A percentile compares a stretch with the other conserved stretches of the same genome.
These are phyloP conservation scores for Sycophaga agraensis DNA, from an alignment of 1,140 invertebrate species.

Conservation along the genomic window DNA sequence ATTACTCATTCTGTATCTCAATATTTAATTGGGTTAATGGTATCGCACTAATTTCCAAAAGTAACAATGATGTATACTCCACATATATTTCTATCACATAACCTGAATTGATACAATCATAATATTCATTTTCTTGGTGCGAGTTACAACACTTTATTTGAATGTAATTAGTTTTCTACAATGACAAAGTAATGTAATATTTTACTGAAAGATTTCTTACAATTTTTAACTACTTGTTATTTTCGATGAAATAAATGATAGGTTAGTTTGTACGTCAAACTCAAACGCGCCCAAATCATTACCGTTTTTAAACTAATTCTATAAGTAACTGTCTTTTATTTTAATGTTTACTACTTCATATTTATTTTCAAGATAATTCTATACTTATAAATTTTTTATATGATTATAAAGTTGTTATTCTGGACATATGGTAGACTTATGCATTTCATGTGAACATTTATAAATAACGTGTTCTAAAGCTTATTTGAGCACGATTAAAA, in stretches of 20 bases:
- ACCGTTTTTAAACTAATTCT: not conserved
- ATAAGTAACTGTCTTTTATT: not conserved
- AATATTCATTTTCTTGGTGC: not conserved
- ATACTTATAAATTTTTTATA: not conserved
- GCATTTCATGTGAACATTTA: too few relatives aligned
- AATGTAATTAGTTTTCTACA: not conserved
- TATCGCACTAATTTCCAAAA: too few relatives aligned
- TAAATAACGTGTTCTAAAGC: too few relatives aligned
- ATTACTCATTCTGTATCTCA: too few relatives aligned
- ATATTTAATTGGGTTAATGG: too few relatives aligned
- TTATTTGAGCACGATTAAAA: too few relatives aligned
- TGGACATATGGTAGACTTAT: not conserved
- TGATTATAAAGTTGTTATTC: not conserved
- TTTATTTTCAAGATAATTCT: not conserved
- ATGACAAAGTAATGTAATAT: too few relatives aligned
- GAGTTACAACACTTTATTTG: not conserved
- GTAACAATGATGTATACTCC: too few relatives aligned
- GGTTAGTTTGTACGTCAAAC: conserved; percentile 18
- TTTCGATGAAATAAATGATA: not conserved
- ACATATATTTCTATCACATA: too few relatives aligned
- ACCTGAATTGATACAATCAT: not conserved
- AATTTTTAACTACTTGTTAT: not conserved
- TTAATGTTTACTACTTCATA: not conserved
- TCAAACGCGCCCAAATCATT: not conserved
- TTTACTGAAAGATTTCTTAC: not conserved